A percentile compares a stretch with the other conserved stretches of the same genome.
phyloP scores from a whole-genome alignment of 2,113 vertebrate species.

The Uria lomvia region DNA sequence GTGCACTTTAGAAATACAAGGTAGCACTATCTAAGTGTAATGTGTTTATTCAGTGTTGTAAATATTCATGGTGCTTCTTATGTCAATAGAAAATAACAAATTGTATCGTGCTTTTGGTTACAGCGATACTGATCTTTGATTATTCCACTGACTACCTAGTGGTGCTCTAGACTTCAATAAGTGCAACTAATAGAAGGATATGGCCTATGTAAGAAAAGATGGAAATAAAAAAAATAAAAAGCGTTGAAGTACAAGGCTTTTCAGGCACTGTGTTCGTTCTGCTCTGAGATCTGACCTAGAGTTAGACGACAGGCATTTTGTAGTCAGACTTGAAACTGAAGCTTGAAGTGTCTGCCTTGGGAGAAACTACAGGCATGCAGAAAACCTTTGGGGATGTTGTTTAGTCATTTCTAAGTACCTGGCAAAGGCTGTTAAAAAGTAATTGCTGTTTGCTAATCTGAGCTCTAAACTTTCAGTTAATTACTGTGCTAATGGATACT shows the following conservation, averaged over 20 bases:
- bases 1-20: background rate
- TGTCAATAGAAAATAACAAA: conserved; percentile 35
- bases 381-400: background rate
- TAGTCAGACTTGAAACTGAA: background rate
- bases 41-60: background rate
- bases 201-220: background rate
- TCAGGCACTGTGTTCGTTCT: background rate
- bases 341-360: background rate
- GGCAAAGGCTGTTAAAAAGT: background rate
- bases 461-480: background rate
- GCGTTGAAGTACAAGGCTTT: background rate
- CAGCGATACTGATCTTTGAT: background rate
- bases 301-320: conserved; percentile 5
- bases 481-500: background rate
- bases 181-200: background rate
- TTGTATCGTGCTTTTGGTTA: conserved; percentile 1
- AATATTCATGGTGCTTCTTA: conserved; percentile 31
- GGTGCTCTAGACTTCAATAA: conserved; percentile 3
- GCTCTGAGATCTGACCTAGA: background rate
- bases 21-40: background rate
- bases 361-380: background rate
- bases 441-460: background rate
- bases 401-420: background rate
- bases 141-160: background rate
- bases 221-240: background rate